These are phyloP conservation scores for Adelognathus sp. DNA, from an alignment of 2,888 invertebrate species.

Conservation along the genomic window DNA sequence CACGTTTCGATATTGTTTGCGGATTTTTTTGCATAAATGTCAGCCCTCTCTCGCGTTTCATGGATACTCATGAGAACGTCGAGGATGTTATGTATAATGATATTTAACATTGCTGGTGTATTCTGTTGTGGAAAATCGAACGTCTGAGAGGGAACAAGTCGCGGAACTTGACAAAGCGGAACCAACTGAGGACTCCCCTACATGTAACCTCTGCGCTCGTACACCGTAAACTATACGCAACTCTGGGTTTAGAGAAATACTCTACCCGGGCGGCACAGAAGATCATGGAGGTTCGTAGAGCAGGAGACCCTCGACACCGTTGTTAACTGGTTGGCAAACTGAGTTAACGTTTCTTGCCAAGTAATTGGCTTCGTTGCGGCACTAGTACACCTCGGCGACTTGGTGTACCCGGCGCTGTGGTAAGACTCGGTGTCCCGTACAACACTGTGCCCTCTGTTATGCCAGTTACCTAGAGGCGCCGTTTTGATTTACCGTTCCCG, in stretches of 20 bases:
- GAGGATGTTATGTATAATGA: not conserved
- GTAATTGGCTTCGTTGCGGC: conserved; percentile 62
- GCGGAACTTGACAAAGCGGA: conserved; percentile 12
- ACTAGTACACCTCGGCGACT: conserved; percentile 66
- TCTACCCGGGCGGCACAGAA: conserved; percentile 33
- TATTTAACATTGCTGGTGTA: conserved; percentile 8
- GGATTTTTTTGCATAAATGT: too few species aligned
- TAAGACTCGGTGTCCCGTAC: conserved; percentile 47
- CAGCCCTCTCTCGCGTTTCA: too few species aligned
- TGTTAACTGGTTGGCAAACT: conserved; percentile 77
- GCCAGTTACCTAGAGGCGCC: conserved; percentile 54
- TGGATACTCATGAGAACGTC: not conserved
- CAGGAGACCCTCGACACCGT: conserved; percentile 46
- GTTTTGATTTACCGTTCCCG: conserved; percentile 44
- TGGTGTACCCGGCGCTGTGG: conserved; percentile 63
- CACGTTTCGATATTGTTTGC: too few species aligned
- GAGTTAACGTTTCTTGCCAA: conserved; percentile 77
- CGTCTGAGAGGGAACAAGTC: conserved; percentile 14
- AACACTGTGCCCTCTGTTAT: conserved; percentile 57
- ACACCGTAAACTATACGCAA: conserved; percentile 46
- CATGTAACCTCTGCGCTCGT: not conserved
- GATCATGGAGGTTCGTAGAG: conserved; percentile 2
- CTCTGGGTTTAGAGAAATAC: conserved; percentile 30
- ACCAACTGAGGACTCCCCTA: conserved; percentile 29
- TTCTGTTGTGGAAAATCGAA: conserved; percentile 12